Base-by-base conservation (phyloP, 2,113 vertebrate species). In the Apteryx mantelli region DNA sequence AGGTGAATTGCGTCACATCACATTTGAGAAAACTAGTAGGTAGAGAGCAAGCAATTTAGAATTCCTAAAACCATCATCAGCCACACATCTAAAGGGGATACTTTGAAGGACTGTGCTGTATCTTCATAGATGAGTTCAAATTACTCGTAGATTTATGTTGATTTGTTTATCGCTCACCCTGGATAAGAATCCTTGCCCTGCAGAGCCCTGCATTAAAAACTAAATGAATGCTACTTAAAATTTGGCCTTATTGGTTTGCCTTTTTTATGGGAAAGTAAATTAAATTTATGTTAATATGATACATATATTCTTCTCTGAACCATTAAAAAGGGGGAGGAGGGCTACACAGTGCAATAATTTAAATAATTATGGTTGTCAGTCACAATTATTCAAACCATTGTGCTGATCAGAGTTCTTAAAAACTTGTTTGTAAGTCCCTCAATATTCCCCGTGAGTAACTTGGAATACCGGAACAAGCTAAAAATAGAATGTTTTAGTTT, bases 241-340 rank as follows among this genome's bases (percentile, higher is more conserved):
- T 91, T 95, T 75, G 77, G 74, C 85, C 68, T 84, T 82, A 89
- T 64, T 92, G 92, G 97, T 97, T 96, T 96, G 76, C 80, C 95
- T 97, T 97, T 95, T 91, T 26, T 82, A 69, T 87, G 75, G 94
- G 88, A 70, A 40, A 66, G 21, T 87, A 86, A 92, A 94, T 91
- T 52, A 91, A 94, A 93, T 87, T 88, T 92, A 91, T 95, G 88
- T 79, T 96, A 94, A 94, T 95, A 65, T 44, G 68, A 96, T 76
- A 78, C 70, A 84, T 55, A 91, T 86, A 91, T 87, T 82, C 73
- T 77, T 89, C 56, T 52, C 68, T 82, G 82, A 86, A 93, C 88
- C 89, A 89, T 92, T 82, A 89, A 92, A 73, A 56, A 84, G 38
- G 61, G 69, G 50, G 85, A 74, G 74, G 68, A 82, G 76, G 66